Percentiles rank a stretch among this genome's conserved stretches.
Conservation (phyloP, 2,888 invertebrate species). For the Thumatha senex region DNA sequence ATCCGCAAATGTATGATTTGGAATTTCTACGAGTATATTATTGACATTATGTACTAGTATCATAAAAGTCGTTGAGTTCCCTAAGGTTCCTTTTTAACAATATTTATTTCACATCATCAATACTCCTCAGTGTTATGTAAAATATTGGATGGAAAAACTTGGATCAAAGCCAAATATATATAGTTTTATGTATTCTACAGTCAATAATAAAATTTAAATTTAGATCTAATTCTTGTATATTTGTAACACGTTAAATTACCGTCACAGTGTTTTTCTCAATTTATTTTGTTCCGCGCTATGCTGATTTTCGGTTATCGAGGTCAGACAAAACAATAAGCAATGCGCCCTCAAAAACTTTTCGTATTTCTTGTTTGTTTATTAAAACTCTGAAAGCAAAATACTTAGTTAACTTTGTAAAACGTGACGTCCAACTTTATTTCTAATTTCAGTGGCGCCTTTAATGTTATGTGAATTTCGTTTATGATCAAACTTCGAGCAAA, state of each 20-base stretch:
- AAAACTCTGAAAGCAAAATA: constrained; percentile 61
- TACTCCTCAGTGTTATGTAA: no score
- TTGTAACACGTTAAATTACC: constrained; percentile 17
- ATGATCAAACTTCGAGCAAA: constrained; percentile 28
- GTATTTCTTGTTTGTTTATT: constrained; percentile 69
- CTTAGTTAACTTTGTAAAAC: constrained; percentile 56
- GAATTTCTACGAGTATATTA: no score
- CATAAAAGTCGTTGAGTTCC: no score
- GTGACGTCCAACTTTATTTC: constrained; percentile 67
- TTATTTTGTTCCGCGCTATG: constrained; percentile 39
- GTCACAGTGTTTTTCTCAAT: constrained; percentile 32
- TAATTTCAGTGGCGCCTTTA: constrained; percentile 61
- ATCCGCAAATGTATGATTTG: no score
- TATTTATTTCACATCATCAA: no score
- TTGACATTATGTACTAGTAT: no score
- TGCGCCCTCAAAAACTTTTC: constrained; percentile 53
- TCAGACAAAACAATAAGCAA: constrained; percentile 54
- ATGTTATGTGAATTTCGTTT: constrained; percentile 58
- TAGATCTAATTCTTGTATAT: constrained; percentile 8
- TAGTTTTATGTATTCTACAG: constrained; percentile 5
- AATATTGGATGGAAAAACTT: no score
- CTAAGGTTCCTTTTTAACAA: no score
- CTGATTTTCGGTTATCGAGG: constrained; percentile 50
- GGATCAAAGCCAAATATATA: no score
- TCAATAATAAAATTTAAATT: constrained; percentile 13